Base-by-base conservation (phyloP, 2,113 vertebrate genomes). In the Poecilia latipinna region DNA sequence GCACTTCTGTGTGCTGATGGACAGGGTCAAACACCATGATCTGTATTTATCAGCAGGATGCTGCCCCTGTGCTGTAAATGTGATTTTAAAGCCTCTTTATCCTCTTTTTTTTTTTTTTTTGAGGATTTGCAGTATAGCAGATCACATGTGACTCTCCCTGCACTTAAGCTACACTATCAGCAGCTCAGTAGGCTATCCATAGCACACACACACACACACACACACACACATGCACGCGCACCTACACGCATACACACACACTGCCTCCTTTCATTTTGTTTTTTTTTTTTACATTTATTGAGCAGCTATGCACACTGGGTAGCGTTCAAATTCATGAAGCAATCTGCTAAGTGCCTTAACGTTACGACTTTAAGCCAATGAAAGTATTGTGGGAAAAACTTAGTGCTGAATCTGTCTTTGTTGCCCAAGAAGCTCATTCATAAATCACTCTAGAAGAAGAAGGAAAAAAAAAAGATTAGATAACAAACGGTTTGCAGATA, bases 41-140 rank as follows among this genome's bases (percentile, higher is more conserved):
- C 90, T 91, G 91, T 93, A 90, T 90, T 93, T 91, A 93, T 91
- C 89, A 88, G 88, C 78, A 63, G 90, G 90, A 84, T 87, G 77
- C 90, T 88, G 89, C 80, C 91, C 86, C 88, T 83, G 84, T 82
- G 90, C 90, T 93, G 91, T 91, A 93, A 92, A 93, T 91, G 91
- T 86, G 89, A 91, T 90, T 93, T 87, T 89, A 92, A 93, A 93
- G 87, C 91, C 89, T 86, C 90, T 93, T 92, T 89, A 93, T 93
- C 93, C 91, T 91, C 91, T 93, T 90, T 57, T 44, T 51, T 33
- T 33, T 4, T 33, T 33, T 35, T 37, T 37, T 89, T 75, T 82
- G 88, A 86, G 91, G 93, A 93, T 93, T 93, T 93, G 85, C 85
- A 77, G 86, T 87, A 91, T 89, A 86, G 90, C 82, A 78, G 91